Conservation (phyloP, 2,797 vertebrate species). For the Acanthopagrus latus region DNA sequence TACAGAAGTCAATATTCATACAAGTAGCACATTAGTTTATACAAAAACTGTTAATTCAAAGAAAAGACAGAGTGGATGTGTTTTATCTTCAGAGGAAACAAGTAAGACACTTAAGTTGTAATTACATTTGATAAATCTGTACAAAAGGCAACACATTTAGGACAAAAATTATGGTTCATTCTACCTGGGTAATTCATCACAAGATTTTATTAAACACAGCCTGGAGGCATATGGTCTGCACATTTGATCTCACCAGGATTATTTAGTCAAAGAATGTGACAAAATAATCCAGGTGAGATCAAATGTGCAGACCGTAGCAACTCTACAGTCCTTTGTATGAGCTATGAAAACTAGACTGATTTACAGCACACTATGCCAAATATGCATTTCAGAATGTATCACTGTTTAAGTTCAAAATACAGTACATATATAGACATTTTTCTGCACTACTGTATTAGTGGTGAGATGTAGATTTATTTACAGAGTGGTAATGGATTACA, state of each 20-base stretch:
- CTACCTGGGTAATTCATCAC: background rate
- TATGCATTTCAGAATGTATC: slow-evolving; percentile 12
- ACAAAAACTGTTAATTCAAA: slow-evolving; percentile 37
- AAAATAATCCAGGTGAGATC: too few species aligned
- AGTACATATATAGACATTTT: slow-evolving; percentile 25
- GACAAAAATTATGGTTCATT: slow-evolving; percentile 3
- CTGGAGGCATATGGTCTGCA: background rate
- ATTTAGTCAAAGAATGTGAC: background rate
- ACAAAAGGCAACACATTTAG: slow-evolving; percentile 35
- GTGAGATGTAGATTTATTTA: slow-evolving; percentile 55
- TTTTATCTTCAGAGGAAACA: slow-evolving; percentile 35
- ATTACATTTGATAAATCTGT: slow-evolving; percentile 35
- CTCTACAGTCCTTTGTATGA: slow-evolving; percentile 22
- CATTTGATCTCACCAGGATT: background rate
- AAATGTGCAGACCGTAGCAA: too few species aligned
- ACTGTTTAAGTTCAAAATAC: slow-evolving; percentile 23
- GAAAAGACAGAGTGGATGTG: slow-evolving; percentile 14
- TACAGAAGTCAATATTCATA: slow-evolving; percentile 36
- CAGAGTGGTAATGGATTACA: slow-evolving; percentile 60
- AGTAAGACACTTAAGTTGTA: slow-evolving; percentile 13
- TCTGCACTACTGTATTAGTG: slow-evolving; percentile 47
- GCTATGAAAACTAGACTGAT: slow-evolving; percentile 29
- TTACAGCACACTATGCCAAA: slow-evolving; percentile 22
- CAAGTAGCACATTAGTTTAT: slow-evolving; percentile 41
- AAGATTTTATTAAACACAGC: background rate